Base-by-base conservation (phyloP, 2,113 vertebrate genomes). In the Hypomesus transpacificus region DNA sequence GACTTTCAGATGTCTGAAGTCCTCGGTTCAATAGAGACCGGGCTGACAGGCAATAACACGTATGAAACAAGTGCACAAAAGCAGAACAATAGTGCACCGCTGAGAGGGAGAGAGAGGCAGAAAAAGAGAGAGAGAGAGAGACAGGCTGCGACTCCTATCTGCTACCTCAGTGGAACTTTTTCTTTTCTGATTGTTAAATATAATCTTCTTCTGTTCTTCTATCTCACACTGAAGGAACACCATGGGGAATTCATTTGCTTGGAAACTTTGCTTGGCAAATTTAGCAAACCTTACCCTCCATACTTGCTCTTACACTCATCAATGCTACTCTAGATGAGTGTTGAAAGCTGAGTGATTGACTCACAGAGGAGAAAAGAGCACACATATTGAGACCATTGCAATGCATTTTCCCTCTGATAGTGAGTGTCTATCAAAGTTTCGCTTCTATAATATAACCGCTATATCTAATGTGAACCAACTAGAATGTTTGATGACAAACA, bases 141-240 rank as follows among this genome's bases (percentile, higher is more conserved):
- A 75, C 52, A 64, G 67, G 75, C 75, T 70, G 67, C 75, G 68
- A 82, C 8, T 64, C 70, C 61, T 78, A 68, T 60, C 70, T 88
- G 71, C 73, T 63, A 72, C 80, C 60, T 73, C 39, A 46, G 39
- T 46, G 75, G 76, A 83, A 80, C 76, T 84, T 86, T 89, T 78
- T 81, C 80, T 73, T 11, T 2, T 46, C 9, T 9, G 9, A 85
- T 87, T 75, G 80, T 91, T 90, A 91, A 89, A 89, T 92, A 88
- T 91, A 91, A 92, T 87, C 87, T 88, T 84, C 78, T 62, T 87
- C 79, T 87, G 78, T 79, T 89, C 86, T 83, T 58, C 65, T 34
- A 72, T 72, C 82, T 78, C 70, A 75, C 76, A 80, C 72, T 78
- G 81, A 69, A 78, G 70, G 66, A 82, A 83, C 75, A 75, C 89